phyloP scores from a whole-genome alignment of 2,113 vertebrate genomes.

The Ictalurus furcatus region DNA sequence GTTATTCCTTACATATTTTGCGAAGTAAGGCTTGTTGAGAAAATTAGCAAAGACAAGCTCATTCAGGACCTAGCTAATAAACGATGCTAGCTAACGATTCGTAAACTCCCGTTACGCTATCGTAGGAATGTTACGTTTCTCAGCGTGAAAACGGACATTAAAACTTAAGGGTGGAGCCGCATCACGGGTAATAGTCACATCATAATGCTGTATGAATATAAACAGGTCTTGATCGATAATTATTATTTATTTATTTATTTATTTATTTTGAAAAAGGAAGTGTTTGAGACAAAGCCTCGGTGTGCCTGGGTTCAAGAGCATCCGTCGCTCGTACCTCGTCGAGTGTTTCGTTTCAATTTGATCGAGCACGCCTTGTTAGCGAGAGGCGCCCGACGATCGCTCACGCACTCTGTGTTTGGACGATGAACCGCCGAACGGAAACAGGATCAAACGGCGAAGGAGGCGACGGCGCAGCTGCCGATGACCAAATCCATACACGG shows the following conservation, averaged over 20 bases:
- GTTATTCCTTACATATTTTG: no score
- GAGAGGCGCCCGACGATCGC: background rate
- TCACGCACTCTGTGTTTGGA: constrained; percentile 5
- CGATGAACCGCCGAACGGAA: background rate
- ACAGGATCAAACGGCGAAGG: constrained; percentile 26
- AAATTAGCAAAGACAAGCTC: no score
- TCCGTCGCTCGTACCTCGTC: background rate
- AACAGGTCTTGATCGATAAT: background rate
- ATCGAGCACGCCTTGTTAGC: background rate
- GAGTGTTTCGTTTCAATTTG: no score
- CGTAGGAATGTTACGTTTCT: background rate
- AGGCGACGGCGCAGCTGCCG: background rate
- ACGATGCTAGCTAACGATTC: background rate
- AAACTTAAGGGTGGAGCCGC: background rate
- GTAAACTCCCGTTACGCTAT: background rate
- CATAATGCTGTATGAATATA: background rate
- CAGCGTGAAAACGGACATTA: background rate
- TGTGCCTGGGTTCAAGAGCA: background rate
- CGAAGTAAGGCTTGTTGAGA: no score
- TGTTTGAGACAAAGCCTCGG: background rate
- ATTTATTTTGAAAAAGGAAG: no score
- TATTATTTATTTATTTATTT: no score
- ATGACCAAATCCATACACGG: constrained; percentile 15
- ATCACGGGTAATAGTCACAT: background rate
- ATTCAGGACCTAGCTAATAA: background rate